Conservation (phyloP, 2,113 vertebrate genomes). For the Procapra przewalskii region DNA sequence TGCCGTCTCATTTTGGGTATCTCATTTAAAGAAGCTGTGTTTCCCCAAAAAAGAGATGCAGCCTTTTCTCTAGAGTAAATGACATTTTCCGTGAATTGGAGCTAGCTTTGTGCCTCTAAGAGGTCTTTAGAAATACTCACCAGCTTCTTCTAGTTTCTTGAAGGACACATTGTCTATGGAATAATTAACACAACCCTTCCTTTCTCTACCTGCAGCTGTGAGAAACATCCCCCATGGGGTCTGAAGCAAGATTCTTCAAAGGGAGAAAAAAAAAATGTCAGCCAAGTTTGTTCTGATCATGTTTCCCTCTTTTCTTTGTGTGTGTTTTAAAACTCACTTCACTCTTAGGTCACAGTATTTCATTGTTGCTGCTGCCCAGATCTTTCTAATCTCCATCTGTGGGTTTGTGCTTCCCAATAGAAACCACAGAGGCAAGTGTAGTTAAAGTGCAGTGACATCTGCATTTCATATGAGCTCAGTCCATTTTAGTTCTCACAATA, state of each 20-base stretch:
- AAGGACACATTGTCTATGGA: background rate
- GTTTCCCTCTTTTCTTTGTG: background rate
- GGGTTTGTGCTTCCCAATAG: background rate
- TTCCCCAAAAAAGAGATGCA: background rate
- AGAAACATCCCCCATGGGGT: fast-evolving
- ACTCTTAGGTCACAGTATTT: background rate
- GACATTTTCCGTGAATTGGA: background rate
- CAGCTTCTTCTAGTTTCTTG: background rate
- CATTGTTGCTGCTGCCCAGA: background rate
- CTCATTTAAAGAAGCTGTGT: background rate
- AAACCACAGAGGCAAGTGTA: background rate
- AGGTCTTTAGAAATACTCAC: background rate
- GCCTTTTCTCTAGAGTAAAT: background rate
- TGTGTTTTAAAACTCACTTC: background rate
- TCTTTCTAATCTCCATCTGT: background rate
- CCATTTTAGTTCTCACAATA: background rate
- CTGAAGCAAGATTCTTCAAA: background rate
- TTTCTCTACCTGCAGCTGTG: background rate
- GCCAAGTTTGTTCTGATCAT: background rate
- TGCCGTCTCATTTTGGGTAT: background rate
- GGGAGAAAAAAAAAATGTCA: background rate
- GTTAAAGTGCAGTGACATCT: background rate
- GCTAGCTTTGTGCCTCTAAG: background rate
- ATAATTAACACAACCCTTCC: too few relatives aligned
- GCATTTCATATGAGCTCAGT: background rate